Conservation (phyloP, 1,140 invertebrate species). For the Drosophila virilis region DNA sequence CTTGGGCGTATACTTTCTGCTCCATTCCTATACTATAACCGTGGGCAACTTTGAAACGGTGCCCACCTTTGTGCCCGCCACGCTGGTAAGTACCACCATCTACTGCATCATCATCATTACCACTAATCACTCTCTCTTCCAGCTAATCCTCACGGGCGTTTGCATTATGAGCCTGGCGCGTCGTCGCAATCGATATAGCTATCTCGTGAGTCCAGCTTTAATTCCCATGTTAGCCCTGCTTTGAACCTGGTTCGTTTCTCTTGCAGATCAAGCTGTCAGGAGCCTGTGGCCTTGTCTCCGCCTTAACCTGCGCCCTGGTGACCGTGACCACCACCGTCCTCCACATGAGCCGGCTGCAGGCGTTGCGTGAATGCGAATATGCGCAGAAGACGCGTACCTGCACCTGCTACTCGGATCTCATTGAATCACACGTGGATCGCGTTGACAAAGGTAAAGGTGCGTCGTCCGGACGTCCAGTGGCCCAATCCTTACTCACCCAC, state of each 20-base stretch:
- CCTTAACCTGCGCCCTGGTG: constrained; percentile 93
- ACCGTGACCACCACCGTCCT: constrained; percentile 96
- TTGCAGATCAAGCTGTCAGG: constrained; percentile 93
- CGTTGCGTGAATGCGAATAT: constrained; percentile 93
- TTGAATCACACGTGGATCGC: constrained; percentile 86
- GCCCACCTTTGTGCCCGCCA: constrained; percentile 92
- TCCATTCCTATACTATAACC: constrained; percentile 91
- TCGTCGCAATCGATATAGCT: constrained; percentile 92
- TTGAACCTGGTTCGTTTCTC: neutral
- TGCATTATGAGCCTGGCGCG: constrained; percentile 93
- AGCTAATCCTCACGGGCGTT: constrained; percentile 93
- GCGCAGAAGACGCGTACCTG: constrained; percentile 90
- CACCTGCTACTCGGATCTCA: constrained; percentile 89
- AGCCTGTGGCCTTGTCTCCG: constrained; percentile 92
- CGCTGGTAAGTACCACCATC: constrained; percentile 87
- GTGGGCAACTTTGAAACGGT: constrained; percentile 93
- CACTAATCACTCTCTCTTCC: constrained; percentile 53
- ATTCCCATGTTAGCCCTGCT: neutral
- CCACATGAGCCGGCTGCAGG: constrained; percentile 95
- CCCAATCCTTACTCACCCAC: neutral
- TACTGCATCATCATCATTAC: constrained; percentile 1
- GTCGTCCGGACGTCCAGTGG: neutral
- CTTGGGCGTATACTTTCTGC: constrained; percentile 90
- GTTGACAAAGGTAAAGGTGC: constrained; percentile 86
- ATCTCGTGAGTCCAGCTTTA: constrained; percentile 89